These are phyloP conservation scores for Thymelicus acteon DNA, from an alignment of 2,888 invertebrate genomes.

Conservation along the genomic window DNA sequence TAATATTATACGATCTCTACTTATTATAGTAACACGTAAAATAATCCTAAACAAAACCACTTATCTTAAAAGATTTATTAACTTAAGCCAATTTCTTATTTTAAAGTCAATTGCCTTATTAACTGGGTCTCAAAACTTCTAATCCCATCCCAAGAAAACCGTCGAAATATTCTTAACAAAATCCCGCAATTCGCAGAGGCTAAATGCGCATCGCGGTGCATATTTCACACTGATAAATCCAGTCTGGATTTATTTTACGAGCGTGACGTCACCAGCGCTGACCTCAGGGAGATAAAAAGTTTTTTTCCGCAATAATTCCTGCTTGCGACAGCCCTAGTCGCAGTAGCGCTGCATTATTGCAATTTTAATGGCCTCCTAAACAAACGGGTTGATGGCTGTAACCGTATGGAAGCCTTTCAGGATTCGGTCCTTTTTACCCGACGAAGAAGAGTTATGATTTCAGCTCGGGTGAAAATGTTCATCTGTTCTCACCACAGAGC, in stretches of 20 bases:
- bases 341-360: conserved; percentile 24
- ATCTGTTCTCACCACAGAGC: too few species aligned
- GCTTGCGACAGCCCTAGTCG: conserved; percentile 21
- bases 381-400: conserved; percentile 19
- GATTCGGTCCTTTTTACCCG: not conserved
- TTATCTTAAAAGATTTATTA: too few species aligned
- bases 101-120: too few species aligned
- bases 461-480: too few species aligned
- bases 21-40: too few species aligned
- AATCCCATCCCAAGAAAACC: not conserved
- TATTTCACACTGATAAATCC: conserved; percentile 20
- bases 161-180: not conserved
- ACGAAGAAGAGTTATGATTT: too few species aligned
- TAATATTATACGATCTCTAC: too few species aligned
- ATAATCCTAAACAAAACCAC: too few species aligned
- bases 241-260: conserved; percentile 24
- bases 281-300: conserved; percentile 25
- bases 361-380: conserved; percentile 27
- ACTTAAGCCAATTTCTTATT: too few species aligned
- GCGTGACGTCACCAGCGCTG: conserved; percentile 9
- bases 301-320: conserved; percentile 17
- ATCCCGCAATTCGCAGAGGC: not conserved
- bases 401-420: not conserved
- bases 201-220: conserved; percentile 1
- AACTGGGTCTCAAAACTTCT: too few species aligned